Evolutionary conservation across 2,888 invertebrate species (phyloP), one percentile per base, ranked within the genome.

Genomic region (Amphipyra berbera): DNA sequence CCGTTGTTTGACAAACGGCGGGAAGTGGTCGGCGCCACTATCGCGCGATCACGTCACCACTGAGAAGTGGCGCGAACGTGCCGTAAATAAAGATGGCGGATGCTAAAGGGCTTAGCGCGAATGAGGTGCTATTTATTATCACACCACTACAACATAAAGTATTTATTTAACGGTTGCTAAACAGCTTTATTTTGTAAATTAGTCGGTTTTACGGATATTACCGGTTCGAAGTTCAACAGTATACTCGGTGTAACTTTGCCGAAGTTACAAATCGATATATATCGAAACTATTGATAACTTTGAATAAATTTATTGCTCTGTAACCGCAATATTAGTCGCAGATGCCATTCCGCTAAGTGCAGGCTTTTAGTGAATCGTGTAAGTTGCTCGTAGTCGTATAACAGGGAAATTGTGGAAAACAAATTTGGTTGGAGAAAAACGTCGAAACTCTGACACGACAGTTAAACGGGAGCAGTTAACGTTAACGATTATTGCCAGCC

Each of bases 71-170:
- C 86, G 86, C 79, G 87, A 83, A 90, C 91, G 90, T 91, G 91
- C 87, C 87, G 86, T 88, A 90, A 92, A 92, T 92, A 92, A 92
- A 91, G 87, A 90, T 88, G 88, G 87, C 84, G 79, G 85, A 82
- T 79, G 83, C 78, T 82, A 82, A 72, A 83, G 81, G 84, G 82
- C 86, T 90, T 88, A 87, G 68, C 78, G 80, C 75, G 66, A 79
- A 78, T 76, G 73, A 77, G 79, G 67, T 73, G 75, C 79, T 73
- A 79, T 79, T 77, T 78, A 78, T 79, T 79, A 75, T 61, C 67
- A 76, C 69, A 81, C 77, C 77, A 68, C 78, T 63, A 73, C 62
- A 73, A 77, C 70, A 75, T 73, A 69, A 71, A 73, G 75, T 74
- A 73, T 76, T 78, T 79, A 78, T 78, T 72, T 73, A 61, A 72